Base-by-base conservation (phyloP, 2,797 vertebrate genomes). In the Borostomias antarcticus region DNA sequence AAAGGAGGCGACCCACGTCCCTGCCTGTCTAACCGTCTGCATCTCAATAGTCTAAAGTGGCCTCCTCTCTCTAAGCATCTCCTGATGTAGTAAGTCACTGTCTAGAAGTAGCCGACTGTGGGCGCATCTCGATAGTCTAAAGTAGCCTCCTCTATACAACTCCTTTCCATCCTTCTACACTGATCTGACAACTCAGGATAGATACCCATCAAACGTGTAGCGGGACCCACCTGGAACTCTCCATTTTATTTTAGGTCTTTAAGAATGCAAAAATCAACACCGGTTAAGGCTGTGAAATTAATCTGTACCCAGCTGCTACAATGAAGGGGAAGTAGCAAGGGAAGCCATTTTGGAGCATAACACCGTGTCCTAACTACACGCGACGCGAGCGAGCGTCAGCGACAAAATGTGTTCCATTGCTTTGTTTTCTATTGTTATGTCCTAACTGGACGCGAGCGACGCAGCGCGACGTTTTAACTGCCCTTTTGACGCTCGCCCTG, bases 101-200 rank as follows among this genome's bases (percentile, higher is more conserved):
- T 28, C n/a, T 7, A 48, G n/a, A n/a, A 21, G 19, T 48, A 48
- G n/a, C 45, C n/a, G 45, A 21, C 45, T 48, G 45, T 7, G 13
- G 26, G 6, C 32, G 56, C 56, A 37, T 37, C 19, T 23, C 43
- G 58, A 62, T 30, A 56, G 62, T 17, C 19, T 58, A 50, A 64
- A 21, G 47, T 23, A n/a, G 40, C 52, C 37, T 33, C 7, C 13
- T 23, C 29, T 32, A 47, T 5, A 37, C 54, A 30, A 74, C 30
- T 23, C 5, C 32, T 23, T 11, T 21, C 23, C 53, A 30, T 35
- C 21, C 19, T 30, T 1, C 11, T 30, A 19, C 29, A 32, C 57
- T 1, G 9, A 3, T 68, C 52, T 62, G 33, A 43, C 54, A 53
- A 29, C 50, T 40, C 53, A 43, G 28, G 51, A 76, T 48, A 57